Percentiles rank a stretch among this genome's conserved stretches.
Evolutionary conservation across 2,888 invertebrate species (phyloP).

Genomic region (Lathronympha strigana): DNA sequence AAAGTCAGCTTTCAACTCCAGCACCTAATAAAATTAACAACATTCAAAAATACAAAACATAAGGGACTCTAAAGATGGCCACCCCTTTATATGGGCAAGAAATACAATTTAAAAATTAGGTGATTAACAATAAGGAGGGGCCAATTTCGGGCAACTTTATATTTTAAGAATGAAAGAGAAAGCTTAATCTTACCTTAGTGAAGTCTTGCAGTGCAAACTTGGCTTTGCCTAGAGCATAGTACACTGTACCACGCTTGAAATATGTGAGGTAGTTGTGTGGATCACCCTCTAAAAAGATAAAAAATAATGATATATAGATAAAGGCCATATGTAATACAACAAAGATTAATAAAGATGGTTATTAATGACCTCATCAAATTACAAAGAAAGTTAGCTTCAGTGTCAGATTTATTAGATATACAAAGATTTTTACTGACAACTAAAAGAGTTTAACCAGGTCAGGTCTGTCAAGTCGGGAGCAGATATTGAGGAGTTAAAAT

Average conservation of each 20-base stretch:
- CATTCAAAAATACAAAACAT: background rate
- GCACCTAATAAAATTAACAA: constrained; percentile 79
- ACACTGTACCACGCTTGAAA: constrained; percentile 97
- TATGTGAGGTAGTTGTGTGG: constrained; percentile 97
- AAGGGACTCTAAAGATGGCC: background rate
- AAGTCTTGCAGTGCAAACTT: constrained; percentile 98
- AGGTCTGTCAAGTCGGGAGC: background rate
- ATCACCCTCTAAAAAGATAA: constrained; percentile 91
- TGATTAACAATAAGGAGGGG: background rate
- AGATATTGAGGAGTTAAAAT: constrained; percentile 1
- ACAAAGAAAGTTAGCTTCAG: background rate
- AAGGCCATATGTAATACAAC: no score
- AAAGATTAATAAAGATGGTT: background rate
- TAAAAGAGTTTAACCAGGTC: background rate
- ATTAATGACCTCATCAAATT: background rate
- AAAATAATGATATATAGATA: no score
- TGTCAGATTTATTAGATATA: background rate
- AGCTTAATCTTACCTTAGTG: constrained; percentile 81
- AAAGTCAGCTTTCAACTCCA: constrained; percentile 98
- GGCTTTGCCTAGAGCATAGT: constrained; percentile 97
- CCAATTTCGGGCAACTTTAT: background rate
- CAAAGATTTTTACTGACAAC: background rate
- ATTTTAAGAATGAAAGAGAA: no score
- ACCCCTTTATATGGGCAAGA: background rate
- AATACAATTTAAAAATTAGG: background rate